Conservation (phyloP, 1,140 invertebrate genomes). For the Eriosoma lanigerum region DNA sequence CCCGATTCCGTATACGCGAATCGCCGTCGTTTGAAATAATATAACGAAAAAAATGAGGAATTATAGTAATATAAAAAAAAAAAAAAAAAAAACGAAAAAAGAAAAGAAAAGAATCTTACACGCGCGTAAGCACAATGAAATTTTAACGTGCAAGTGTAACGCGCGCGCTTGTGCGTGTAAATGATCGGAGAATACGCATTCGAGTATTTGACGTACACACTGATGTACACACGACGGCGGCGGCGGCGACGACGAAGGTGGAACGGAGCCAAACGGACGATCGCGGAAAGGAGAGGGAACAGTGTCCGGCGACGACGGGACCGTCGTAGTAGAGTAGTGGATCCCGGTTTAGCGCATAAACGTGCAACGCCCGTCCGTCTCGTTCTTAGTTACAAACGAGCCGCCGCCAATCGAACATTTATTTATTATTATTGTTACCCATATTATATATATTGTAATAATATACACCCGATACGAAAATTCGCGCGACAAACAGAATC, state of each 20-base stretch:
- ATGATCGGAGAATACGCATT: too few species aligned
- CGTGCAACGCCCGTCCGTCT: slow-evolving; percentile 42
- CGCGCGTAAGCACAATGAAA: neutral
- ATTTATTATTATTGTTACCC: neutral
- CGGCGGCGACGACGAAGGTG: neutral
- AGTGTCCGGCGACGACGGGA: slow-evolving; percentile 7
- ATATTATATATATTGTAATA: neutral
- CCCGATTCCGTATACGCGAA: neutral
- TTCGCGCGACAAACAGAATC: neutral
- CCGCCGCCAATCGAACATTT: slow-evolving; percentile 37
- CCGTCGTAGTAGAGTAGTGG: slow-evolving; percentile 34
- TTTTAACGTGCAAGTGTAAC: neutral
- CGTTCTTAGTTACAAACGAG: slow-evolving; percentile 39
- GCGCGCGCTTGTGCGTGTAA: neutral
- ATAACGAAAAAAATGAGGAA: too few species aligned
- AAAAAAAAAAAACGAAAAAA: too few species aligned
- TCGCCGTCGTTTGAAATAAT: slow-evolving; percentile 31
- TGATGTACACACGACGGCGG: neutral
- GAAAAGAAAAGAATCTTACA: slow-evolving; percentile 13
- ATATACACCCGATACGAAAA: neutral
- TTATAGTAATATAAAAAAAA: too few species aligned
- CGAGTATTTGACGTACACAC: slow-evolving; percentile 6
- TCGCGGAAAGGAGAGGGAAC: slow-evolving; percentile 17
- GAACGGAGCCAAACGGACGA: slow-evolving; percentile 43
- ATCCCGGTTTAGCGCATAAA: slow-evolving; percentile 51